Evolutionary conservation across 2,888 invertebrate genomes (phyloP).

Genomic region (Apotomis capreana): DNA sequence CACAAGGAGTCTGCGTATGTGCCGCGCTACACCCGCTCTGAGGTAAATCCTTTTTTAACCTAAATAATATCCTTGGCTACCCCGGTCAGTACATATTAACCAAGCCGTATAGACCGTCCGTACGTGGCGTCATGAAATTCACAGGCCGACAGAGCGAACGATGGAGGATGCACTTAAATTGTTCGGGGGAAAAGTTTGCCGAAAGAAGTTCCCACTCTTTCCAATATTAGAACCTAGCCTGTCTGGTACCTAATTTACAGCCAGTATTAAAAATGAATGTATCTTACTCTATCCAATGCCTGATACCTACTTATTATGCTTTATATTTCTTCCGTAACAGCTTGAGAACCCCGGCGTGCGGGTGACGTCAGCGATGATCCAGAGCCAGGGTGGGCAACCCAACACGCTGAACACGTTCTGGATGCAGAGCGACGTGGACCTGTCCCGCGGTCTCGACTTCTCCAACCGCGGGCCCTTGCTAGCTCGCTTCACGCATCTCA

Average conservation of each 20-base stretch:
- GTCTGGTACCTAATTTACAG: too few relatives aligned
- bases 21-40: constrained; percentile 68
- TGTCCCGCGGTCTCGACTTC: constrained; percentile 92
- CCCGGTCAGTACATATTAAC: background rate
- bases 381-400: constrained; percentile 69
- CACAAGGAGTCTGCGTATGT: constrained; percentile 83
- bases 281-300: background rate
- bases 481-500: constrained; percentile 90
- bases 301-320: background rate
- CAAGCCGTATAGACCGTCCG: background rate
- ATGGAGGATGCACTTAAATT: too few relatives aligned
- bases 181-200: too few relatives aligned
- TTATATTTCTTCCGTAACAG: constrained; percentile 75
- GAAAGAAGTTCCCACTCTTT: too few relatives aligned
- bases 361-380: constrained; percentile 76
- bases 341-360: constrained; percentile 84
- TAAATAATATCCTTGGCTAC: too few relatives aligned
- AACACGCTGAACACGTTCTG: constrained; percentile 89
- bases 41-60: constrained; percentile 54
- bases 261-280: too few relatives aligned
- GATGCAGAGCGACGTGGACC: constrained; percentile 91
- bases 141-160: too few relatives aligned
- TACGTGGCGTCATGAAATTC: too few relatives aligned
- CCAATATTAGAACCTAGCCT: too few relatives aligned
- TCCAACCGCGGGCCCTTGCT: constrained; percentile 86